A percentile compares a stretch with the other conserved stretches of the same genome.
phyloP scores from a whole-genome alignment of 2,888 invertebrate species.

The Pyrrhosoma nymphula region DNA sequence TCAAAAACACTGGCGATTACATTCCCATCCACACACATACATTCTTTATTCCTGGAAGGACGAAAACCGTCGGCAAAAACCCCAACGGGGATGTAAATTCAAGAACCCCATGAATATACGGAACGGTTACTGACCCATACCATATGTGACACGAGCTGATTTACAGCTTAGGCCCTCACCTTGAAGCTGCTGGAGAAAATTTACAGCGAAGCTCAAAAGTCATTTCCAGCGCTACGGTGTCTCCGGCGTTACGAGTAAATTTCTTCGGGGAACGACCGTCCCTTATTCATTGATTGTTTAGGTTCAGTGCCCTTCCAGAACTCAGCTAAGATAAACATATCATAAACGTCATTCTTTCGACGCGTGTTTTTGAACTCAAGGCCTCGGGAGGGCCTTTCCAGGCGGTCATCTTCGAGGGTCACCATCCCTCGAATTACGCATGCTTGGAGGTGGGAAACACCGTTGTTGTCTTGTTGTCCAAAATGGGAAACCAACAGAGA shows the following conservation, averaged over 20 bases:
- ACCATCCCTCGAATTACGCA: background rate
- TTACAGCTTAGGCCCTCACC: background rate
- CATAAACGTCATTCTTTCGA: slow-evolving; percentile 49
- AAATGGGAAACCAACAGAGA: background rate
- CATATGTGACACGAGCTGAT: slow-evolving; percentile 2
- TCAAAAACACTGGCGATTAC: background rate
- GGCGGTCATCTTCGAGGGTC: slow-evolving; percentile 46
- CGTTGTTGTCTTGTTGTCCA: background rate
- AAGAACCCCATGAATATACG: background rate
- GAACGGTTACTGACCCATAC: slow-evolving; percentile 16
- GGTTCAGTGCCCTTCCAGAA: slow-evolving; percentile 29
- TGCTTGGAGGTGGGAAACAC: background rate
- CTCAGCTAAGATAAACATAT: slow-evolving; percentile 52
- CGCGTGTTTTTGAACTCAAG: background rate
- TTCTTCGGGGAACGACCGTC: background rate
- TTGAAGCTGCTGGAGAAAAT: background rate
- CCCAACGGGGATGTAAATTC: background rate
- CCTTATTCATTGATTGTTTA: slow-evolving; percentile 10
- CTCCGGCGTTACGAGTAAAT: slow-evolving; percentile 20
- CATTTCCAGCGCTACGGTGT: background rate
- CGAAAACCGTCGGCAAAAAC: background rate
- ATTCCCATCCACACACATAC: background rate
- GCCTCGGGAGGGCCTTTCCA: slow-evolving; percentile 23
- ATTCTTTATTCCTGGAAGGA: background rate
- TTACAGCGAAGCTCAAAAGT: background rate